Evolutionary conservation across 64 coral and sea anemone species (phyloP), one percentile per base, ranked within the genome.

Genomic region (Exaiptasia diaphana): DNA sequence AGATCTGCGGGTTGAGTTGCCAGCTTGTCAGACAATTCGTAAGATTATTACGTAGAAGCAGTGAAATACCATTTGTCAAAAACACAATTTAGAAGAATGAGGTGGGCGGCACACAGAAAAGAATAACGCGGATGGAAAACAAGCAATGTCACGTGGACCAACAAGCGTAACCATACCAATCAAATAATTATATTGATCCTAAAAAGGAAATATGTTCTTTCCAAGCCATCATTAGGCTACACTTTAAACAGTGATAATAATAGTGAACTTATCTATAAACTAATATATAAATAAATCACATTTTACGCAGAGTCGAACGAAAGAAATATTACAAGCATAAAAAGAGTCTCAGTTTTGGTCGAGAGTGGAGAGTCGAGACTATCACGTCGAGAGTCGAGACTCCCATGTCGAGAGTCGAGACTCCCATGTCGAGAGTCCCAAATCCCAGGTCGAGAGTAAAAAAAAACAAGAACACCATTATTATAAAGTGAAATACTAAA

Each of bases 291-390:
- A 50, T 13, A 1, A 1, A 26, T 9, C 20, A 22, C 21, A 38
- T 42, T 50, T 68, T 43, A 39, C 35, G 17, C 67, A 80, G 65
- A 18, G 76, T 37, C 30, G 76, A 88, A 70, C 53, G 86, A 44
- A 88, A 48, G 25, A 88, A 88, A 73, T 88, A 88, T 21, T 88
- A 88, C 38, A 88, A 80, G 32, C 86, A 88, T 36, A 49, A 80
- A 68, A 87, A 87, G 33, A 88, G n/a, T n/a, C n/a, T n/a, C n/a
- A n/a, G n/a, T n/a, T n/a, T n/a, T n/a, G n/a, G n/a, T n/a, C n/a
- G n/a, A n/a, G n/a, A n/a, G n/a, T n/a, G n/a, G n/a, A n/a, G n/a
- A n/a, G n/a, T n/a, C n/a, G n/a, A n/a, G n/a, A n/a, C n/a, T n/a
- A n/a, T n/a, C n/a, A n/a, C n/a, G n/a, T n/a, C n/a, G n/a, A n/a